Evolutionary conservation across 2,888 invertebrate species (phyloP), one percentile per base, ranked within the genome.

Genomic region (Amblyteles armatorius): DNA sequence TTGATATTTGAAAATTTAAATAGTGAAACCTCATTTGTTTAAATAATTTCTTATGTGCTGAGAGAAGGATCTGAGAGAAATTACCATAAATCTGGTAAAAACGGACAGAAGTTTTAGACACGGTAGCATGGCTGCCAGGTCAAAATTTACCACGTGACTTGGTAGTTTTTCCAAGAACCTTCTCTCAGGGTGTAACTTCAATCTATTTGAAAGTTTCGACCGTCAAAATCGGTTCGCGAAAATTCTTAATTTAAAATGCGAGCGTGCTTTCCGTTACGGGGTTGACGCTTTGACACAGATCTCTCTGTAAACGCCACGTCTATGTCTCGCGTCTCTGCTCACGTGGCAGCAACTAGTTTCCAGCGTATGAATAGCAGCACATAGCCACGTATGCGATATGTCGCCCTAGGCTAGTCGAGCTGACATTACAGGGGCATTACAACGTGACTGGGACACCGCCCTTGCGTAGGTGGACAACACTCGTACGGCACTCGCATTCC

Each of bases 351-450:
- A 79, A 76, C 79, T 76, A 69, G 63, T 76, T 52, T 52, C 11
- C 60, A 36, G 60, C n/a, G n/a, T 71, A 76, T 79, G 60, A 83
- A 79, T 76, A 77, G 71, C 50, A 55, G 71, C 40, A 63, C 19
- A 65, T 26, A 63, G 79, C 83, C 74, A 83, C 83, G 74, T 74
- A 76, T 65, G 74, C 71, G 67, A 71, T 50, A 63, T 69, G 65
- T 68, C 72, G 60, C 60, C 50, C 48, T 60, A 26, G 63, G 52
- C 82, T 78, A 72, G 65, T 78, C 48, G 50, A 69, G 36, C 50
- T 69, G n/a, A 48, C 68, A 63, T 69, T 60, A 57, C 67, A 73
- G 82, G 29, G 63, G 50, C 44, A 83, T 79, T 69, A 33, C 74
- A 40, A 52, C 19, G 33, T 13, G 22, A 48, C 60, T 40, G 65